phyloP scores from a whole-genome alignment of 2,797 vertebrate genomes.

The Cryptoblepharus egeriae region DNA sequence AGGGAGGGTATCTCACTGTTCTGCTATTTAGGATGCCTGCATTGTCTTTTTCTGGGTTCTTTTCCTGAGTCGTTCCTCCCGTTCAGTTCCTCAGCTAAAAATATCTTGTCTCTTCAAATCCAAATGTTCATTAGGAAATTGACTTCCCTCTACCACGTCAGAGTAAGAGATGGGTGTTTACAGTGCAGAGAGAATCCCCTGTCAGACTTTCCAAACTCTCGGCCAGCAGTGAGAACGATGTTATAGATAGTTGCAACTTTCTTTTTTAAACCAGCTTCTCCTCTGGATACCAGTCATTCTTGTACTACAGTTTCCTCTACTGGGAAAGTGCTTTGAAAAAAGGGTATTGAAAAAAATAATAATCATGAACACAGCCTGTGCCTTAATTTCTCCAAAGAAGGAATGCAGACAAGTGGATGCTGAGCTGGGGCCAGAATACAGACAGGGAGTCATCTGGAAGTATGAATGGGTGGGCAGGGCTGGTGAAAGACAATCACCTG shows the following conservation, averaged over 20 bases:
- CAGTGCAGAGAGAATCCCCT: conserved; percentile 3
- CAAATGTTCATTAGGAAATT: conserved; percentile 11
- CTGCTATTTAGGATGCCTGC: rapidly evolving
- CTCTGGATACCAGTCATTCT: too few relatives aligned
- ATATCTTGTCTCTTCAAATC: not conserved
- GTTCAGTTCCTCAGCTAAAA: conserved; percentile 15
- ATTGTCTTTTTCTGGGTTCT: rapidly evolving
- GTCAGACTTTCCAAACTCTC: conserved; percentile 74
- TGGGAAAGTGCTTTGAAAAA: not conserved
- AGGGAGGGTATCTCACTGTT: rapidly evolving
- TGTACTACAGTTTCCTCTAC: not conserved
- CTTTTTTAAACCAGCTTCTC: not conserved
- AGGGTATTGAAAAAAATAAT: not conserved
- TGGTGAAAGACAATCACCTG: too few relatives aligned
- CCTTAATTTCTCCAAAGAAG: not conserved
- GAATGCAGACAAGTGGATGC: not conserved
- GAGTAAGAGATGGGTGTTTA: conserved; percentile 33
- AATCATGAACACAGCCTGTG: not conserved
- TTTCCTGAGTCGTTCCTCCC: not conserved
- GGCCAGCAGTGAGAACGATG: conserved; percentile 62
- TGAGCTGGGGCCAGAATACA: not conserved
- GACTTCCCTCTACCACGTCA: conserved; percentile 17
- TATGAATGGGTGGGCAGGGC: not conserved
- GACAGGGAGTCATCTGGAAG: rapidly evolving
- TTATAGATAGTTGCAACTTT: conserved; percentile 58